Evolutionary conservation across 1,140 invertebrate genomes (phyloP).

Genomic region (Maconellicoccus hirsutus): DNA sequence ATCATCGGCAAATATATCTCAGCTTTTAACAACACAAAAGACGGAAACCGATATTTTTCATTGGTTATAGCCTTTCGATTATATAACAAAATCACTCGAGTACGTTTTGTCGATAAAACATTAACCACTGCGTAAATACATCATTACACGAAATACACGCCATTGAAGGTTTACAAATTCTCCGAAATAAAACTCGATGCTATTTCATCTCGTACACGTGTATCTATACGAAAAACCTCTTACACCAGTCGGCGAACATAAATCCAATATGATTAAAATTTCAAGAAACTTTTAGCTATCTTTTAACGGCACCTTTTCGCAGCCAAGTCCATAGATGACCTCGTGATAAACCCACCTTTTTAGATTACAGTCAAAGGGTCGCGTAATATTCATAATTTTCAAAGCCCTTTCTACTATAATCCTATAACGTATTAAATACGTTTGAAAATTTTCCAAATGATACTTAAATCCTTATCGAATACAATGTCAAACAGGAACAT

Average conservation of each 20-base stretch:
- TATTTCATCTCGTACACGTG: background rate
- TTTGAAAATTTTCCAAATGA: too few relatives aligned
- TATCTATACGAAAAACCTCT: background rate
- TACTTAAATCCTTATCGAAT: too few relatives aligned
- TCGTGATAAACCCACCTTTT: background rate
- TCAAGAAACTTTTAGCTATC: background rate
- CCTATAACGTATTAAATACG: too few relatives aligned
- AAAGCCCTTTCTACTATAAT: background rate
- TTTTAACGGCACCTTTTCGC: background rate
- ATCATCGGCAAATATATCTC: too few relatives aligned
- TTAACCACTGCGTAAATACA: too few relatives aligned
- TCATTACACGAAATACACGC: too few relatives aligned
- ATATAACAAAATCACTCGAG: too few relatives aligned
- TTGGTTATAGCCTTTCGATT: too few relatives aligned
- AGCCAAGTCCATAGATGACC: background rate
- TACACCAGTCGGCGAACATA: background rate
- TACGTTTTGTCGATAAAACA: too few relatives aligned
- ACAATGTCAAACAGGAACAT: too few relatives aligned
- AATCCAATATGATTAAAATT: background rate
- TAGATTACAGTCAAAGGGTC: background rate
- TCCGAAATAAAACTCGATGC: background rate
- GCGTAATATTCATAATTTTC: background rate
- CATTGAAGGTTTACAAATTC: background rate
- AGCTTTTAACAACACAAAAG: too few relatives aligned
- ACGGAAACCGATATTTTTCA: too few relatives aligned